phyloP scores from a whole-genome alignment of 2,888 invertebrate genomes.

The Agriopis aurantiaria region DNA sequence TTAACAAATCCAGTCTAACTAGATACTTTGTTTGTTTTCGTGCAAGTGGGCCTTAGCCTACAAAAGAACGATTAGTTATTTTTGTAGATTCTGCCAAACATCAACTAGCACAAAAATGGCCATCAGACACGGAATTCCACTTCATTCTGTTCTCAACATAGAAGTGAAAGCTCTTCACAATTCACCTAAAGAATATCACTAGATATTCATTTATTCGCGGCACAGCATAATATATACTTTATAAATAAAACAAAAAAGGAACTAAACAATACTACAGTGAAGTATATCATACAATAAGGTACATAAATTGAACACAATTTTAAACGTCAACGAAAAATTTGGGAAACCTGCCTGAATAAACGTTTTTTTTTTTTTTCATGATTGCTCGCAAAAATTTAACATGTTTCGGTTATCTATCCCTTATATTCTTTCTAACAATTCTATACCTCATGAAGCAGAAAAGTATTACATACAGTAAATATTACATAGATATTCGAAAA shows the following conservation, averaged over 20 bases:
- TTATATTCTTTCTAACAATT: constrained; percentile 78
- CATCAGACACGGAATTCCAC: constrained; percentile 33
- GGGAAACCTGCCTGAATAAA: constrained; percentile 71
- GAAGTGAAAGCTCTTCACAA: constrained; percentile 33
- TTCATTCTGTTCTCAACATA: constrained; percentile 19
- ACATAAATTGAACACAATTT: constrained; percentile 67
- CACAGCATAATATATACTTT: constrained; percentile 49
- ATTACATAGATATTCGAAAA: constrained; percentile 76
- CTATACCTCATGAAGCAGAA: constrained; percentile 84
- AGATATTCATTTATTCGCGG: constrained; percentile 45
- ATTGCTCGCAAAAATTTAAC: constrained; percentile 75
- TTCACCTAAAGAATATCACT: constrained; percentile 37
- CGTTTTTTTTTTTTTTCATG: constrained; percentile 36
- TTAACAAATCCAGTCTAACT: too few relatives aligned
- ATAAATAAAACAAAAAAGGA: constrained; percentile 54
- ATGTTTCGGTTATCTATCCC: constrained; percentile 78
- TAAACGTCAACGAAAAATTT: constrained; percentile 56
- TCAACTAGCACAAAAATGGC: constrained; percentile 44
- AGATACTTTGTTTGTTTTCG: too few relatives aligned
- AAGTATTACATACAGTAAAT: constrained; percentile 77
- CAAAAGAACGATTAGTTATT: not conserved
- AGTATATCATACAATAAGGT: constrained; percentile 62
- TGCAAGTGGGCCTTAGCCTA: too few relatives aligned
- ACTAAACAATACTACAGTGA: constrained; percentile 60
- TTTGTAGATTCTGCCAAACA: constrained; percentile 6